These are phyloP conservation scores for Ganaspis brasiliensis DNA, from an alignment of 2,888 invertebrate genomes.

Conservation along the genomic window DNA sequence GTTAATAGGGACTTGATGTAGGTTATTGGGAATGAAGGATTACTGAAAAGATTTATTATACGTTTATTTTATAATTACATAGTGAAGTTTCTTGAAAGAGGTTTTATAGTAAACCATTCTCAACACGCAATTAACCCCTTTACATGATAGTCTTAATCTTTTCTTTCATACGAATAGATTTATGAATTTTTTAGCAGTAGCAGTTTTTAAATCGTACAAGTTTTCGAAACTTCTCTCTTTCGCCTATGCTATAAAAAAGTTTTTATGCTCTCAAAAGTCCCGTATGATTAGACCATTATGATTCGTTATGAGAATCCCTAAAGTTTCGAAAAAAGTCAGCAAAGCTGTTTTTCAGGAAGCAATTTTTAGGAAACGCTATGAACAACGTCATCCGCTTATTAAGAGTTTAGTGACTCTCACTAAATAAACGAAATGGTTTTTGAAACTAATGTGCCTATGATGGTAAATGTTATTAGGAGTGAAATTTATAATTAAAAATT, in stretches of 20 bases:
- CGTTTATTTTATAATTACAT: neutral
- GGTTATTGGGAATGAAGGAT: neutral
- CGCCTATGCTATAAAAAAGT: neutral
- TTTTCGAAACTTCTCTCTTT: neutral
- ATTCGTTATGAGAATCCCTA: conserved; percentile 5
- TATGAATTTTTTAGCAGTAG: neutral
- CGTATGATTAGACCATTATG: conserved; percentile 12
- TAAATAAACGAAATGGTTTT: neutral
- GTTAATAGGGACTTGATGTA: no score
- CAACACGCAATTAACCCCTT: conserved; percentile 13
- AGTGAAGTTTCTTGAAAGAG: neutral
- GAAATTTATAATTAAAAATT: no score
- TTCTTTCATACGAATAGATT: neutral
- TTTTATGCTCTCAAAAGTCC: neutral
- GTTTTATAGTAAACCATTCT: conserved; percentile 1
- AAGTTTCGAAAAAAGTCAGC: conserved; percentile 6
- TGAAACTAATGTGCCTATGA: no score
- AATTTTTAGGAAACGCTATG: neutral
- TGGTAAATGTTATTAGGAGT: no score
- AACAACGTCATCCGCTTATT: neutral
- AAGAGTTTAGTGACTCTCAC: neutral
- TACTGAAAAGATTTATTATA: conserved; percentile 8
- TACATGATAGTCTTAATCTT: conserved; percentile 1
- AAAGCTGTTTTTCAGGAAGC: neutral
- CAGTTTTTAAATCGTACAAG: conserved; percentile 1